These are phyloP conservation scores for Pangasius sanitwongsei DNA, from an alignment of 2,797 vertebrate genomes.

Conservation along the genomic window DNA sequence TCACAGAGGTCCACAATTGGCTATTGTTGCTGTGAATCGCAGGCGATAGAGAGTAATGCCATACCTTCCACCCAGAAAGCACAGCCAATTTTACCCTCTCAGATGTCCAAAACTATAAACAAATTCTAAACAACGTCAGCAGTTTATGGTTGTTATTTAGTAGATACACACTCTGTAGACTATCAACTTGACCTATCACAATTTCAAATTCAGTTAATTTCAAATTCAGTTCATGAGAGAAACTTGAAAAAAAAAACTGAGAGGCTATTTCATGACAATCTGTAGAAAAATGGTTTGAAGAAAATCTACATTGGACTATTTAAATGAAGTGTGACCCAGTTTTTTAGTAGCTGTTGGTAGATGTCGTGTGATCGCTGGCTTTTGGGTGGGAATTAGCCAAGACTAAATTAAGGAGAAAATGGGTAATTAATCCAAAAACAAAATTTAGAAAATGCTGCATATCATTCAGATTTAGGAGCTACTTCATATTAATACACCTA, in stretches of 20 bases:
- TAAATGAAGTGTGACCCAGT: neutral
- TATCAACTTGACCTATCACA: too few species aligned
- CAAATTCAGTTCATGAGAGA: neutral
- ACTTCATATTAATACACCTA: neutral
- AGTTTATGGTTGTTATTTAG: too few species aligned
- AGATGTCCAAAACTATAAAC: neutral
- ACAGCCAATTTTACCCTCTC: neutral
- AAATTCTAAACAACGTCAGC: neutral
- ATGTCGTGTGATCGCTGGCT: neutral
- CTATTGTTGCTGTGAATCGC: neutral
- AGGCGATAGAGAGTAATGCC: neutral
- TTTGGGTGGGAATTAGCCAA: too few species aligned
- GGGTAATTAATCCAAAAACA: too few species aligned
- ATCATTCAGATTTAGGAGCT: neutral
- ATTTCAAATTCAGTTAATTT: neutral
- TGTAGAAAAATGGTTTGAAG: neutral
- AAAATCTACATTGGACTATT: neutral
- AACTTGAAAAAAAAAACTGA: neutral
- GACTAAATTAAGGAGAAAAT: too few species aligned
- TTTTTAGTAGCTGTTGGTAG: neutral
- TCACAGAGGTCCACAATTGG: neutral
- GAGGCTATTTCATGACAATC: neutral
- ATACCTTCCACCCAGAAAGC: neutral
- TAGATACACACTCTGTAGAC: too few species aligned
- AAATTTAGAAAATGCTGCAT: neutral